Percentiles rank a stretch among this genome's conserved stretches.
These are phyloP conservation scores for Sinopyrophorus schimmeli DNA, from an alignment of 2,888 invertebrate genomes.

Conservation along the genomic window DNA sequence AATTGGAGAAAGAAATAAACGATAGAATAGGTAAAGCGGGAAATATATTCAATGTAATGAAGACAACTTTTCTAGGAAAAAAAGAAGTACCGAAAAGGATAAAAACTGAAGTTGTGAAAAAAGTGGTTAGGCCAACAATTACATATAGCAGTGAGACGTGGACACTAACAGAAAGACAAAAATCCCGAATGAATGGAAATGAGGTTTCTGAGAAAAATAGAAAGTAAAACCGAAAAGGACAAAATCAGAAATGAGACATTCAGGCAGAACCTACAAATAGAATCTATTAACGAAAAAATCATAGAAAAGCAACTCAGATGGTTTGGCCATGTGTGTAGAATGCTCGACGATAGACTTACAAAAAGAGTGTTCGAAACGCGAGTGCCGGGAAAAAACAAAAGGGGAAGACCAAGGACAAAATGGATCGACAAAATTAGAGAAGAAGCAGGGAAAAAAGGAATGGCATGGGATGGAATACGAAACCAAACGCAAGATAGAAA, in stretches of 20 bases:
- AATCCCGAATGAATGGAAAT: conserved; percentile 4
- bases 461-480: too few species aligned
- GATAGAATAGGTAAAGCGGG: conserved; percentile 4
- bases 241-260: background rate
- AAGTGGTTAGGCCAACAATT: conserved; percentile 8
- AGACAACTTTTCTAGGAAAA: conserved; percentile 3
- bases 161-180: conserved; percentile 4
- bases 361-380: conserved; percentile 4
- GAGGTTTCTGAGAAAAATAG: conserved; percentile 1
- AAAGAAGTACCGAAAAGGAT: background rate
- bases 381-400: conserved; percentile 2
- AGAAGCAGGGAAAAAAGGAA: too few species aligned
- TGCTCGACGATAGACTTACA: background rate
- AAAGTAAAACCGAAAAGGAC: conserved; percentile 3
- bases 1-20: conserved; percentile 2
- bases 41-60: conserved; percentile 5
- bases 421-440: too few species aligned
- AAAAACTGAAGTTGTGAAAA: conserved; percentile 3
- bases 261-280: conserved; percentile 1
- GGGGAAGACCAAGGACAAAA: too few species aligned
- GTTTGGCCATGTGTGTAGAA: conserved; percentile 5
- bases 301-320: background rate
- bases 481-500: too few species aligned
- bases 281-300: background rate
- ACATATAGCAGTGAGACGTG: conserved; percentile 6